Percentiles rank a stretch among this genome's conserved stretches.
These are phyloP conservation scores for Steinernema feltiae DNA, from an alignment of 1,140 invertebrate genomes.

Conservation along the genomic window DNA sequence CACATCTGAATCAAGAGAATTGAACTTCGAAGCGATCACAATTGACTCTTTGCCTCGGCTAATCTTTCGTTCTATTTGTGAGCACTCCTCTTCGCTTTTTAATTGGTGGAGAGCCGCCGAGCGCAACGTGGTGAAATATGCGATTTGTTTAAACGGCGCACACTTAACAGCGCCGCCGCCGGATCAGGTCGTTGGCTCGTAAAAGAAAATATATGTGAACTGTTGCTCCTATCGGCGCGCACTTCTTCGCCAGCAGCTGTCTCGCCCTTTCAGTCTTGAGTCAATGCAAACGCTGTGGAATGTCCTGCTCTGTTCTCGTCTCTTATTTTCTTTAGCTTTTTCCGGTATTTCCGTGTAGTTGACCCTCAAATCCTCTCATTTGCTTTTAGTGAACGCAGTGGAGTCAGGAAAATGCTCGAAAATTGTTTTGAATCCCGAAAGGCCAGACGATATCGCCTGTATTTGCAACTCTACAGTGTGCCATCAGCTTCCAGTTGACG, in stretches of 20 bases:
- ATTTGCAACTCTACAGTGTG: slow-evolving; percentile 25
- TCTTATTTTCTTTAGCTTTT: not conserved
- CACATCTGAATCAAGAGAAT: no score
- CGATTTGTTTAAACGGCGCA: not conserved
- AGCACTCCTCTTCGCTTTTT: no score
- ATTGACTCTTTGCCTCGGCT: no score
- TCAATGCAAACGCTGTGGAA: not conserved
- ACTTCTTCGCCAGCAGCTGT: slow-evolving; percentile 5
- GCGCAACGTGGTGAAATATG: not conserved
- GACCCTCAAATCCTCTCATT: not conserved
- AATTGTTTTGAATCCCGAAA: not conserved
- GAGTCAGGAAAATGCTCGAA: not conserved
- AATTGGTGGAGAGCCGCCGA: no score
- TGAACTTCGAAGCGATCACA: no score
- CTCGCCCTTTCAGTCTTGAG: not conserved
- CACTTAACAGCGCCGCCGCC: not conserved
- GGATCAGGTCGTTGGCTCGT: no score
- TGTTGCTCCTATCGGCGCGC: not conserved
- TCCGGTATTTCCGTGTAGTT: no score
- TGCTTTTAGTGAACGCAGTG: not conserved
- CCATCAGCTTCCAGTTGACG: slow-evolving; percentile 12
- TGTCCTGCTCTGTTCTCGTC: not conserved
- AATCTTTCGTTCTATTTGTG: no score
- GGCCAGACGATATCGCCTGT: slow-evolving; percentile 17
- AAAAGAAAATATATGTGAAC: slow-evolving; percentile 6